These are phyloP conservation scores for Streptopelia turtur DNA, from an alignment of 2,797 vertebrate genomes.

Conservation along the genomic window DNA sequence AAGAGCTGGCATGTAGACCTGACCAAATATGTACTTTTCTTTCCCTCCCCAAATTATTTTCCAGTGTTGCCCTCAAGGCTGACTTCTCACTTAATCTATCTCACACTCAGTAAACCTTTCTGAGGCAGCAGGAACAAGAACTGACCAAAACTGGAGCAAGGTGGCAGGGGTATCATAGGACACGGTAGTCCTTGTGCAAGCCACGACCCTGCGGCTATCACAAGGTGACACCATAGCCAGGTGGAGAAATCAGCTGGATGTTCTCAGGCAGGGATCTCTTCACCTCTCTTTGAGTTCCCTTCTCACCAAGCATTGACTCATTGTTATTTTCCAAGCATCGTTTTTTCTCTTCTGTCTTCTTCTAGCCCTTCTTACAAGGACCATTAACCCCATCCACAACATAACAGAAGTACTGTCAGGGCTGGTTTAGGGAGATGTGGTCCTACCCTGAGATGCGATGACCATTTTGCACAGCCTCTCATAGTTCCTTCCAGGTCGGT, in stretches of 20 bases:
- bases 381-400: not conserved
- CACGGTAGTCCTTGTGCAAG: not conserved
- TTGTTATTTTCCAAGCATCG: not conserved
- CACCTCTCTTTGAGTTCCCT: not conserved
- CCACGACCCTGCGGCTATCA: not conserved
- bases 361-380: not conserved
- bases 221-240: not conserved
- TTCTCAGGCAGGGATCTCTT: not conserved
- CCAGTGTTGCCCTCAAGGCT: not conserved
- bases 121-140: not conserved
- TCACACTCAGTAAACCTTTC: not conserved
- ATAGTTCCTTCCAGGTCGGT: not conserved
- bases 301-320: not conserved
- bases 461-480: not conserved
- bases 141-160: not conserved
- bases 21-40: not conserved
- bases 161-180: not conserved
- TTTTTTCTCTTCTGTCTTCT: not conserved
- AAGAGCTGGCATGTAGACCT: constrained; percentile 19
- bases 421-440: not conserved
- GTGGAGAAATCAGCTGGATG: not conserved
- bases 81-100: not conserved
- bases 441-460: not conserved
- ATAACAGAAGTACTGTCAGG: not conserved
- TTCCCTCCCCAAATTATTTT: not conserved